phyloP scores from a whole-genome alignment of 2,797 vertebrate genomes.

The Atherinosoma microstoma region DNA sequence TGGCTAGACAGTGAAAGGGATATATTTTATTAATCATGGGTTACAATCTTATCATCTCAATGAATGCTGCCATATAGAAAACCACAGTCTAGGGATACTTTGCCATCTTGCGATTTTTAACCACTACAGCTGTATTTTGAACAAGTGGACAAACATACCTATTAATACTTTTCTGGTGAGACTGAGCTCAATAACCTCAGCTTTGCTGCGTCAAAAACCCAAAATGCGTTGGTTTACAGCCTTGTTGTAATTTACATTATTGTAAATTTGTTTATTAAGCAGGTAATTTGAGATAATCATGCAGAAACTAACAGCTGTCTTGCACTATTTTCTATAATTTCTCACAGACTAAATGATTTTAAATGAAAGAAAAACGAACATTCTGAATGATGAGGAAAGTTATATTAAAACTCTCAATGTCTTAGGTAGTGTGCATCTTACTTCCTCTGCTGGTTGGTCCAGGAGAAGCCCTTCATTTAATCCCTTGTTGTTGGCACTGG shows the following conservation, averaged over 20 bases:
- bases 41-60: too few relatives aligned
- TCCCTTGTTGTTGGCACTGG: slow-evolving; percentile 51
- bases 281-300: not conserved
- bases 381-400: not conserved
- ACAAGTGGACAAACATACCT: too few relatives aligned
- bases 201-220: not conserved
- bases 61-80: too few relatives aligned
- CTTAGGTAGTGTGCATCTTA: not conserved
- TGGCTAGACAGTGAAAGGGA: too few relatives aligned
- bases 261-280: not conserved
- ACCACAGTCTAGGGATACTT: too few relatives aligned
- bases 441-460: slow-evolving; percentile 12
- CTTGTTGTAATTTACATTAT: not conserved
- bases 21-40: too few relatives aligned
- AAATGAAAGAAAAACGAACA: not conserved
- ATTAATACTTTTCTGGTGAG: not conserved
- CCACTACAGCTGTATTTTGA: too few relatives aligned
- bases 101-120: too few relatives aligned
- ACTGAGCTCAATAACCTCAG: too few relatives aligned
- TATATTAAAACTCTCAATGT: not conserved
- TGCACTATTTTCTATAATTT: not conserved
- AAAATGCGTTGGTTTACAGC: not conserved
- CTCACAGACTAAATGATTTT: not conserved
- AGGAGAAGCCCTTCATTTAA: slow-evolving; percentile 45
- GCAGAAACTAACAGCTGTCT: not conserved